phyloP scores from a whole-genome alignment of 2,888 invertebrate species.

The Malachius bipustulatus region DNA sequence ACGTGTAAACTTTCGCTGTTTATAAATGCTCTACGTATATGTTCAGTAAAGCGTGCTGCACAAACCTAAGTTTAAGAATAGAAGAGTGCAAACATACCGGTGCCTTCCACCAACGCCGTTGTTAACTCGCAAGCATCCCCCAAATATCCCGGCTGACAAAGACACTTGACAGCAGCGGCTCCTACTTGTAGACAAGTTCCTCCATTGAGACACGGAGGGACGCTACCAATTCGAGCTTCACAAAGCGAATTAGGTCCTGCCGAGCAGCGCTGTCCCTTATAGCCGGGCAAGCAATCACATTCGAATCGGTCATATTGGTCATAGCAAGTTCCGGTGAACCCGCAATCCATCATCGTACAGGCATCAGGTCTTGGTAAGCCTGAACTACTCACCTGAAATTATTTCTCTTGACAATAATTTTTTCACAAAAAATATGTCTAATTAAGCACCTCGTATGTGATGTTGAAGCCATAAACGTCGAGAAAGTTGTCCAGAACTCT shows the following conservation, averaged over 20 bases:
- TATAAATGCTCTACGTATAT: no score
- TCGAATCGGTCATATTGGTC: slow-evolving; percentile 51
- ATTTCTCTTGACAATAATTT: no score
- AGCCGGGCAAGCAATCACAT: slow-evolving; percentile 73
- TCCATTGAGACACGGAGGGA: slow-evolving; percentile 64
- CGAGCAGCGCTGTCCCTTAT: slow-evolving; percentile 67
- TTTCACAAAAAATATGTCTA: no score
- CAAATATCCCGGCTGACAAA: not conserved
- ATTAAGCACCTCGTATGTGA: slow-evolving; percentile 86
- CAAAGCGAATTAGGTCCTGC: slow-evolving; percentile 61
- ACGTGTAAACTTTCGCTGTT: no score
- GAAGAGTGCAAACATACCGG: no score
- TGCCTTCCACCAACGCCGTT: not conserved
- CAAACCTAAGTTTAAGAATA: no score
- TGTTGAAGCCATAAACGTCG: slow-evolving; percentile 84
- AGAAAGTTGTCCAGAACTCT: slow-evolving; percentile 68
- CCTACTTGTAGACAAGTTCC: slow-evolving; percentile 69
- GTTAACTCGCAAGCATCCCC: not conserved
- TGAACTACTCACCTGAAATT: slow-evolving; percentile 45
- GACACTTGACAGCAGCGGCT: not conserved
- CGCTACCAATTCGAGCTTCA: slow-evolving; percentile 46
- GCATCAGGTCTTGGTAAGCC: slow-evolving; percentile 43
- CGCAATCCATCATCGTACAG: slow-evolving; percentile 71
- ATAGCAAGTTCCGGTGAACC: slow-evolving; percentile 76
- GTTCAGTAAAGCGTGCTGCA: no score